Conservation (phyloP, 2,113 vertebrate species). For the Prunella fulvescens region DNA sequence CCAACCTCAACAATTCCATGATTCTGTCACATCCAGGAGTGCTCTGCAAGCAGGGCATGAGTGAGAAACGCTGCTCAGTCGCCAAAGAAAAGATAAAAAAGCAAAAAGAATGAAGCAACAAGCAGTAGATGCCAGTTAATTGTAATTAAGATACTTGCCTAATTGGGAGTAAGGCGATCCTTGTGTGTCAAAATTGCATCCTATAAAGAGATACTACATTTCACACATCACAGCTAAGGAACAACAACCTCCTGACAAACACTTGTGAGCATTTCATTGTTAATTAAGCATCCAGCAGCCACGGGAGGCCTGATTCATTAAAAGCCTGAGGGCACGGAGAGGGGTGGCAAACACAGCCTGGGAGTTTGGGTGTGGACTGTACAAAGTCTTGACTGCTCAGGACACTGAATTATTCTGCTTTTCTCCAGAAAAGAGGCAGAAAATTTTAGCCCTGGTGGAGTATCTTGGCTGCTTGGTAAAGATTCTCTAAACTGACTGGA, state of each 20-base stretch:
- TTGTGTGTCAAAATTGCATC: constrained; percentile 79
- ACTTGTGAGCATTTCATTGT: background rate
- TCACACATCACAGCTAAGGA: constrained; percentile 70
- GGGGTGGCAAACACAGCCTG: background rate
- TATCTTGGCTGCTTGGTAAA: background rate
- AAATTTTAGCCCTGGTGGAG: background rate
- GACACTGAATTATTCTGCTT: background rate
- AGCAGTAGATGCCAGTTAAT: background rate
- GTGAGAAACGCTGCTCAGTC: background rate
- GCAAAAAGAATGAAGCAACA: background rate
- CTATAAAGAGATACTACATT: constrained; percentile 80
- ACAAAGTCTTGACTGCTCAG: background rate
- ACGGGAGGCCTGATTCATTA: constrained; percentile 60
- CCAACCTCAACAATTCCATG: background rate
- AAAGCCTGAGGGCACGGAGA: constrained; percentile 39
- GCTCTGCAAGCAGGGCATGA: background rate
- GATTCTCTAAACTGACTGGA: background rate
- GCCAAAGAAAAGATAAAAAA: background rate
- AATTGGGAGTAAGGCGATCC: constrained; percentile 79
- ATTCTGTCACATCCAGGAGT: background rate
- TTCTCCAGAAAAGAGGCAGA: background rate
- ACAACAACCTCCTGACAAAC: constrained; percentile 2
- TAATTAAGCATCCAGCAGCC: background rate
- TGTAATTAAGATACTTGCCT: constrained; percentile 75
- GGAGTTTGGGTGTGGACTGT: background rate